phyloP scores from a whole-genome alignment of 2,888 invertebrate genomes.

The Melinaea menophilus region DNA sequence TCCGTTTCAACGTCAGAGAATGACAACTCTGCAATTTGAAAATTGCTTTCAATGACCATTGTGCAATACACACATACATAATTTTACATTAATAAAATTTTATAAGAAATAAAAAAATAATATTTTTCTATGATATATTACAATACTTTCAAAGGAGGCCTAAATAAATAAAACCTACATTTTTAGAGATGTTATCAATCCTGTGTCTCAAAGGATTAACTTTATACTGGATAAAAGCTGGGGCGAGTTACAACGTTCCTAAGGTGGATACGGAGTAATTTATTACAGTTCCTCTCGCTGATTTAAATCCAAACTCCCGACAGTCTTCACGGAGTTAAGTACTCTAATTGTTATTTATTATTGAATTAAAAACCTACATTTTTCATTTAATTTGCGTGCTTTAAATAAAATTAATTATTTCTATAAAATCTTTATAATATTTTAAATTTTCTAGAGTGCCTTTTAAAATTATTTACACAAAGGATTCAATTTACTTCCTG shows the following conservation, averaged over 20 bases:
- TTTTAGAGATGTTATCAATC: not conserved
- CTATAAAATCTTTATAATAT: no score
- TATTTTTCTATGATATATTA: no score
- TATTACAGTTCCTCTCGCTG: not conserved
- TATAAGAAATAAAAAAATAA: no score
- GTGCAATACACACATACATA: not conserved
- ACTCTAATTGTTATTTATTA: constrained; percentile 2
- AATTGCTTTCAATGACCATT: not conserved
- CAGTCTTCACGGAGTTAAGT: constrained; percentile 1
- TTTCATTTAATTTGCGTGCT: not conserved
- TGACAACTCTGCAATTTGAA: constrained; percentile 3
- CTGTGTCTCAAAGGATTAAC: not conserved
- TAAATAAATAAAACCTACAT: no score
- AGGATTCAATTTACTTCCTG: no score
- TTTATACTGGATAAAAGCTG: not conserved
- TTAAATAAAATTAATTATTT: not conserved
- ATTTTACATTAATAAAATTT: not conserved
- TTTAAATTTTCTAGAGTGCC: no score
- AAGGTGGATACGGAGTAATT: constrained; percentile 1
- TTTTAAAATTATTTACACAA: no score
- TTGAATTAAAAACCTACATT: not conserved
- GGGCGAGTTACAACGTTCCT: not conserved
- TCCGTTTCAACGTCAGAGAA: constrained; percentile 24
- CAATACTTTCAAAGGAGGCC: no score
- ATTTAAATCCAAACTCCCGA: not conserved